Base-by-base conservation (phyloP, 2,888 invertebrate genomes). In the Tanypteryx hageni region DNA sequence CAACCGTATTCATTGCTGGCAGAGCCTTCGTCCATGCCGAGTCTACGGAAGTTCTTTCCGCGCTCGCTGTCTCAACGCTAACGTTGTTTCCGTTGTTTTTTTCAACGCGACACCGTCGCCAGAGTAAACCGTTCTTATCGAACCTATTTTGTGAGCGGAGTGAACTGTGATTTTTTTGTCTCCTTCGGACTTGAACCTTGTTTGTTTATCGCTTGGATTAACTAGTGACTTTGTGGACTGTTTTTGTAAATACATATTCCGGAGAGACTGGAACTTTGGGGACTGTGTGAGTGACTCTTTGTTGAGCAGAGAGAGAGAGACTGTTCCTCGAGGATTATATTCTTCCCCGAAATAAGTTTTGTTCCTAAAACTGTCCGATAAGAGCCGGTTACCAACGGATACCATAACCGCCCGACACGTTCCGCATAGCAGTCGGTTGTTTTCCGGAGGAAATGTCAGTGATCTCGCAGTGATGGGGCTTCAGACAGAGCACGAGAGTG, bases 401-500 rank as follows among this genome's bases (percentile, higher is more conserved):
- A 76, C 76, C 76, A 76, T 13, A 76, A 27, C 76, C 76, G 27
- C 9, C 10, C 76, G 13, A 27, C 14, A 22, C 10, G 22, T 27
- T 18, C 76, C 76, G 22, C 22, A 18, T 4, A 44, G 64, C n/a
- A 18, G 44, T 56, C n/a, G 56, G 16, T 13, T 31, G 18, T 89
- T 56, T 16, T 44, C n/a, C 44, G 68, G 44, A 10, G 89, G 89
- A 89, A 64, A 89, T 89, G 85, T 57, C 11, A 85, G 56, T 58
- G 64, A n/a, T 64, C 89, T 64, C 61, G 86, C 59, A 58, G 92
- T 93, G 94, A 96, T 96, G 96, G 96, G 96, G 94, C 95, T 96
- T 94, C 96, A 96, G 94, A 96, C 96, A 94, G 97, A 97, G 94
- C 97, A 98, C 96, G 98, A 98, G 96, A 98, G 98, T 95, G 98